Evolutionary conservation across 1,140 invertebrate species (phyloP), one percentile per base, ranked within the genome.

Genomic region (Melipona quadrifasciata): DNA sequence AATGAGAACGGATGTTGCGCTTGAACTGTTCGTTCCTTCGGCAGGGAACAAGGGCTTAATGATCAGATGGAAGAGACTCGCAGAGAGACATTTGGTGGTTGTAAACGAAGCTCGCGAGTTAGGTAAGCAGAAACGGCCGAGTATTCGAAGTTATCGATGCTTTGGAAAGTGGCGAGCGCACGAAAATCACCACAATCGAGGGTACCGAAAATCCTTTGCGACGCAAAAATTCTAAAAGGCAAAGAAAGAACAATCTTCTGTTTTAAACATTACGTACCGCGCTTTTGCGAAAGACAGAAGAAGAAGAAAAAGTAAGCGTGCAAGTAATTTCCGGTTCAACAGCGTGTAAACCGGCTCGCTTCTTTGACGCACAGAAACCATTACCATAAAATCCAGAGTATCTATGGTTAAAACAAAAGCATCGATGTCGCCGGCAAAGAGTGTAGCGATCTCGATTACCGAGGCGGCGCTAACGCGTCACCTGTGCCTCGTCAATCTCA

Each of bases 401-500:
- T n/a, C 65, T 16, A 3, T 53, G 21, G 65, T 11, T 55, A 27
- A 51, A 75, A 74, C 47, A 77, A 82, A 67, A 57, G 61, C 61
- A 17, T 17, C 19, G 5, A 6, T 19, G 27, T 31, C n/a, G 16
- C 0, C 47, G 17, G 70, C 71, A 74, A 74, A 74, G 70, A 24
- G 16, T 47, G n/a, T 27, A 39, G 11, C 70, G 11, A 65, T 74
- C 61, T 61, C 73, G 47, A 65, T 72, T 67, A 68, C n/a, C 47
- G 61, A 65, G 27, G 68, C 70, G 80, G 5, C 21, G 55, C 17
- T 55, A 39, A 70, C 55, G 64, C 73, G 64, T 70, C 64, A 58
- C 31, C 27, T 24, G 64, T 27, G n/a, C 64, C n/a, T 68, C 73
- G 67, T 82, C 64, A 58, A 77, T 77, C 73, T 68, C 73, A 58